Evolutionary conservation across 2,113 vertebrate genomes (phyloP).

Genomic region (Pyxicephalus adspersus): DNA sequence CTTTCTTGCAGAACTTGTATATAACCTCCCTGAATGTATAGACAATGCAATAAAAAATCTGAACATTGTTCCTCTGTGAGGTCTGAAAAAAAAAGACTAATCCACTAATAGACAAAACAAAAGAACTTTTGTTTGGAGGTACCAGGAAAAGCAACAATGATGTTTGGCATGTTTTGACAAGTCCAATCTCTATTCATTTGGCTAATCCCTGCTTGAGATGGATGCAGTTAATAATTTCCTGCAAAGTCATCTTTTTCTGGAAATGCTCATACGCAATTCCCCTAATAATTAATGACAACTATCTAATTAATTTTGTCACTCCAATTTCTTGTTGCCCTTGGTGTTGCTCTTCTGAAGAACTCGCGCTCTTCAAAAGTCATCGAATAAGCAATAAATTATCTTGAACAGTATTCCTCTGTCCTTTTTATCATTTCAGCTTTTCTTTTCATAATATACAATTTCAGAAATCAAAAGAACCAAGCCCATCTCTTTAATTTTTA

Average conservation of each 20-base stretch:
- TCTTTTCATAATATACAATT: background rate
- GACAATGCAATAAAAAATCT: constrained; percentile 16
- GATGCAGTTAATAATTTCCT: constrained; percentile 49
- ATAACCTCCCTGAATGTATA: background rate
- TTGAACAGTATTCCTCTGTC: background rate
- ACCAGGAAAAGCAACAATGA: constrained; percentile 17
- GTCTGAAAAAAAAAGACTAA: constrained; percentile 27
- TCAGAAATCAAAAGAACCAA: background rate
- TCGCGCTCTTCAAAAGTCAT: background rate
- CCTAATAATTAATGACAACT: constrained; percentile 51
- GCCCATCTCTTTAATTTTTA: too few relatives aligned
- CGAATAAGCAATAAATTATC: background rate
- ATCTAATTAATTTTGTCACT: constrained; percentile 47
- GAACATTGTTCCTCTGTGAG: constrained; percentile 11
- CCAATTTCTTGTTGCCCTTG: constrained; percentile 10
- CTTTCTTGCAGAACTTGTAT: too few relatives aligned
- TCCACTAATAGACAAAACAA: constrained; percentile 43
- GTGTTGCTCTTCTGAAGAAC: background rate
- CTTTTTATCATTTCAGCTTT: background rate
- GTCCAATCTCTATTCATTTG: constrained; percentile 43
- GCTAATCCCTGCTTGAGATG: constrained; percentile 33
- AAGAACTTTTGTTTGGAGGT: background rate
- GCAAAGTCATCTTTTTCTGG: constrained; percentile 47
- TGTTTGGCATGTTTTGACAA: constrained; percentile 47
- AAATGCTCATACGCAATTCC: constrained; percentile 16